A percentile compares a stretch with the other conserved stretches of the same genome.
Evolutionary conservation across 1,140 invertebrate genomes (phyloP).

Genomic region (Pomacea maculata): DNA sequence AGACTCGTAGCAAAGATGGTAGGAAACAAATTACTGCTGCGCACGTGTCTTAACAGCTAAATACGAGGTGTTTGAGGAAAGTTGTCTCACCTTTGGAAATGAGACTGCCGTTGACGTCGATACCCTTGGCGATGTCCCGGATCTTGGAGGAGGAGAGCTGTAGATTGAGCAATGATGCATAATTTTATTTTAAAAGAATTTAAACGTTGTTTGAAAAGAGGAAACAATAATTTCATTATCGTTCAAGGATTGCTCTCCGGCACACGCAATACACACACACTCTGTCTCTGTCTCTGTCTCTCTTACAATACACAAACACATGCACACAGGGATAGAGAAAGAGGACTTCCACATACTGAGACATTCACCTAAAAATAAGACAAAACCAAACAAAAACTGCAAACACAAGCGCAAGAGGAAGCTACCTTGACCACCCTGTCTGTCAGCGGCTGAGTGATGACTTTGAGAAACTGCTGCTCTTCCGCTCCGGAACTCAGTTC

Average conservation of each 20-base stretch:
- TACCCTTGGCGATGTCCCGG: conserved; percentile 1
- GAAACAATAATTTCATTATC: no score
- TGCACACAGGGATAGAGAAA: neutral
- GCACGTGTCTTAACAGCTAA: no score
- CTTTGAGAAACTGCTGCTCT: conserved; percentile 61
- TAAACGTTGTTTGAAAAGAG: no score
- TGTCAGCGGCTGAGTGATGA: conserved; percentile 68
- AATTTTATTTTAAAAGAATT: neutral
- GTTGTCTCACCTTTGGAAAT: conserved; percentile 2
- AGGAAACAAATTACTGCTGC: no score
- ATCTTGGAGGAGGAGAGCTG: conserved; percentile 16
- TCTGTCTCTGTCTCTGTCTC: no score
- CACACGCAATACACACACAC: no score
- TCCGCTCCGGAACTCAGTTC: conserved; percentile 39
- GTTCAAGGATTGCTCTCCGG: no score
- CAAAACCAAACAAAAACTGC: neutral
- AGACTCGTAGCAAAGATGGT: no score
- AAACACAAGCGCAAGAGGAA: neutral
- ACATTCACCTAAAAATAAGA: neutral
- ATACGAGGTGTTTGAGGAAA: no score
- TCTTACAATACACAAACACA: neutral
- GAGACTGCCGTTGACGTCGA: conserved; percentile 12
- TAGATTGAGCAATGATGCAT: neutral
- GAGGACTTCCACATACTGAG: neutral
- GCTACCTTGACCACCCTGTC: conserved; percentile 66